Base-by-base conservation (phyloP, 2,888 invertebrate genomes). In the Chrysina gloriosa region DNA sequence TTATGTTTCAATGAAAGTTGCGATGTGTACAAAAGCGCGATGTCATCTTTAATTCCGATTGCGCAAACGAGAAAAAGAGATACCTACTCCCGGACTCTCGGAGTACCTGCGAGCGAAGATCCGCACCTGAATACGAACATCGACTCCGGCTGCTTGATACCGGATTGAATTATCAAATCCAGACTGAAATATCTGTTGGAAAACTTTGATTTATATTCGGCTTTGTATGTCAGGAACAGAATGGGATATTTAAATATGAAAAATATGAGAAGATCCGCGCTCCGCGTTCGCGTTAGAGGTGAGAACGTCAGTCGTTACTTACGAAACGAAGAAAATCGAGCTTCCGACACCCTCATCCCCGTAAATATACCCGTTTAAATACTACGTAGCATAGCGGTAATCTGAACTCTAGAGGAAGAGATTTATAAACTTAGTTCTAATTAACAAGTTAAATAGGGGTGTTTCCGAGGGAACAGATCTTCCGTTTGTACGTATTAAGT, bases 191-290 rank as follows among this genome's bases (percentile, higher is more conserved):
- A 70, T 66, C 68, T 66, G 47, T 31, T 39, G 45, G 71, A 72
- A 76, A 76, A 78, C 75, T 77, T 77, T 77, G 76, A 76, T 77
- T 77, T 76, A 77, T 76, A 74, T 63, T 29, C 54, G 52, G 67
- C 67, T 70, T 71, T 71, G 58, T 69, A 39, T 48, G 71, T 71
- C 71, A 67, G 63, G 61, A 54, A 64, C 69, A 69, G 45, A 19
- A 21, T 16, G 2, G 21, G 45, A 16, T 45, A 45, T 45, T 70
- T 71, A 66, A 68, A 71, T 70, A 70, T 69, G 69, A 70, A 68
- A 70, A 71, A 67, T 61, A 48, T 67, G 47, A 36, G 61, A 61
- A 31, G 23, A n/a, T n/a, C n/a, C n/a, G n/a, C n/a, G n/a, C n/a
- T n/a, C n/a, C 42, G 39, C n/a, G 16, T 2, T 31, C 9, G 7